phyloP scores from a whole-genome alignment of 2,797 vertebrate species.

The Euphonia xanthogaster region DNA sequence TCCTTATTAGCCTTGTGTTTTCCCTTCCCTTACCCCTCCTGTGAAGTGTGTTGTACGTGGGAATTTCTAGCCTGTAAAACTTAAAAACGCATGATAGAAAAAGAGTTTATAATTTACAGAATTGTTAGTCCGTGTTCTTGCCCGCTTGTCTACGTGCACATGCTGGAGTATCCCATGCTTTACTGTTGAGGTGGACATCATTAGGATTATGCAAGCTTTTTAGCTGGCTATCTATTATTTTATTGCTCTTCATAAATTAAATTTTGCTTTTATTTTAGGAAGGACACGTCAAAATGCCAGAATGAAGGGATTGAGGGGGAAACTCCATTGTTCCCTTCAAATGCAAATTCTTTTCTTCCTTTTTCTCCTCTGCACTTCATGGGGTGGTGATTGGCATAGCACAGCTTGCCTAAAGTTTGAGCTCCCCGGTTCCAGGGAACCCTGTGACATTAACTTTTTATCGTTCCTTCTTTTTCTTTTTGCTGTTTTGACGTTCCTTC shows the following conservation, averaged over 20 bases:
- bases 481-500: neutral
- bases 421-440: neutral
- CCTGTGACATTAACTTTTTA: neutral
- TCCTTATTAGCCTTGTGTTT: constrained; percentile 44
- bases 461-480: neutral
- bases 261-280: neutral
- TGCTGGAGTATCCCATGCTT: neutral
- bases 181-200: neutral
- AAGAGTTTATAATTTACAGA: neutral
- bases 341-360: constrained; percentile 33
- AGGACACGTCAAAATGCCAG: neutral
- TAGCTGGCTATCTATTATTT: neutral
- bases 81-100: neutral
- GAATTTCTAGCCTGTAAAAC: constrained; percentile 31
- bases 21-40: constrained; percentile 29
- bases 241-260: constrained; percentile 28
- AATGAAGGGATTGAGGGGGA: neutral
- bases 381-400: neutral
- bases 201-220: neutral
- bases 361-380: neutral
- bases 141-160: rapidly evolving
- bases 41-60: neutral
- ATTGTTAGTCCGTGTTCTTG: neutral
- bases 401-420: constrained; percentile 6
- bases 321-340: constrained; percentile 10